Conservation (phyloP, 2,888 invertebrate species). For the Acheta domesticus region DNA sequence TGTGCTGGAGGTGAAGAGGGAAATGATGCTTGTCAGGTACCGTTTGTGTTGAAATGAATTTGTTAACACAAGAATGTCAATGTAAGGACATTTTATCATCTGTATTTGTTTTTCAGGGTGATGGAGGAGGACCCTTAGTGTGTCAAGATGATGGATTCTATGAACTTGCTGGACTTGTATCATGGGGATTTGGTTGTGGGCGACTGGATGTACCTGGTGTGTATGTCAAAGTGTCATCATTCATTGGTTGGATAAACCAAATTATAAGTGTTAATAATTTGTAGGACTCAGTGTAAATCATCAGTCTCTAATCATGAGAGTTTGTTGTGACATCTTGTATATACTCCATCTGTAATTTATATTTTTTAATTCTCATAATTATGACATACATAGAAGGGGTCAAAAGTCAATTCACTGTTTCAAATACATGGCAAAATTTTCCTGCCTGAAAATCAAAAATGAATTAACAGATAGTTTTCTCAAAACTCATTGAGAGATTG, state of each 20-base stretch:
- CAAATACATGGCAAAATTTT: no score
- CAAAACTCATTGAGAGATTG: no score
- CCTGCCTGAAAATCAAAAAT: no score
- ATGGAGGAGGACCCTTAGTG: slow-evolving; percentile 89
- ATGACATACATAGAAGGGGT: slow-evolving; percentile 2
- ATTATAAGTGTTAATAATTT: slow-evolving; percentile 89
- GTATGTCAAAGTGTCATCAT: slow-evolving; percentile 91
- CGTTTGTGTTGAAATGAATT: slow-evolving; percentile 3
- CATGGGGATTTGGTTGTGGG: slow-evolving; percentile 95
- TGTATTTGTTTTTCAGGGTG: slow-evolving; percentile 60
- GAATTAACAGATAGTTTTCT: no score
- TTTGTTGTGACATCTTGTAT: slow-evolving; percentile 18
- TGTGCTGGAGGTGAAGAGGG: slow-evolving; percentile 92
- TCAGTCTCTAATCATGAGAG: neutral
- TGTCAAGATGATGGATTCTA: slow-evolving; percentile 91
- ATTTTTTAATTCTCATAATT: neutral
- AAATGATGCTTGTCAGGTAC: slow-evolving; percentile 88
- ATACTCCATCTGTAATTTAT: slow-evolving; percentile 2
- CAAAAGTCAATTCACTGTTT: no score
- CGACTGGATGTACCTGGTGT: slow-evolving; percentile 92
- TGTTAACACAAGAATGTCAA: neutral
- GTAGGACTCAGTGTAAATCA: slow-evolving; percentile 25
- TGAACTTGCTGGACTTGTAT: slow-evolving; percentile 88
- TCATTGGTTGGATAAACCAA: slow-evolving; percentile 96
- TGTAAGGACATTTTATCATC: neutral